phyloP scores from a whole-genome alignment of 2,797 vertebrate species.

The Mionectes olivaceus region DNA sequence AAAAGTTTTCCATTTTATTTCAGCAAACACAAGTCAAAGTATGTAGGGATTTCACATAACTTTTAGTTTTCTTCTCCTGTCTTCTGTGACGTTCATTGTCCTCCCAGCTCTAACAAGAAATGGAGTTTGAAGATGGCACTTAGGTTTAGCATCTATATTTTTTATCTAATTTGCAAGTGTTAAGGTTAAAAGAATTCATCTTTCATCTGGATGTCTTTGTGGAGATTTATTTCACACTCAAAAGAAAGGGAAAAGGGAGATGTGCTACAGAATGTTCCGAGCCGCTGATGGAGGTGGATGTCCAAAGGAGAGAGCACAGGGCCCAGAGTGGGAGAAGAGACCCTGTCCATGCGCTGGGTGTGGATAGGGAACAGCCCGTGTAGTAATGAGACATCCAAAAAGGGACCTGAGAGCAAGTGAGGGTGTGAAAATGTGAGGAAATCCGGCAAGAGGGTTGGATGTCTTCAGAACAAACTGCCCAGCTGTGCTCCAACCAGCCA shows the following conservation, averaged over 20 bases:
- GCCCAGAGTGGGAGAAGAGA: neutral
- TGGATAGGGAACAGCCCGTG: neutral
- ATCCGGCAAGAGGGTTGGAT: neutral
- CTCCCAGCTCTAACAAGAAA: neutral
- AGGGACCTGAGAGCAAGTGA: neutral
- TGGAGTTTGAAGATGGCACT: neutral
- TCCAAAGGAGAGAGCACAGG: neutral
- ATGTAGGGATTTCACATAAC: neutral
- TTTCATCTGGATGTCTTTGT: neutral
- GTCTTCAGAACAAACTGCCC: neutral
- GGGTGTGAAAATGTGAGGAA: neutral
- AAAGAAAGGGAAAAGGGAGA: neutral
- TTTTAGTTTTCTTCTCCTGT: neutral
- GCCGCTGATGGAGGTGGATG: neutral
- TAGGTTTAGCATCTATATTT: neutral
- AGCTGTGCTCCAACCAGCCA: neutral
- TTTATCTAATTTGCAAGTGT: neutral
- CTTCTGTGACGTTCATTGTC: neutral
- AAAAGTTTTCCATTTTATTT: neutral
- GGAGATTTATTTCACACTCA: neutral
- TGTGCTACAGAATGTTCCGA: neutral
- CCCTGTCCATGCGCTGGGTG: accelerated
- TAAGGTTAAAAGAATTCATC: neutral
- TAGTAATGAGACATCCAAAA: neutral
- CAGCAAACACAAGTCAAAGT: neutral